phyloP scores from a whole-genome alignment of 2,113 vertebrate genomes.

The Erythrolamprus reginae region DNA sequence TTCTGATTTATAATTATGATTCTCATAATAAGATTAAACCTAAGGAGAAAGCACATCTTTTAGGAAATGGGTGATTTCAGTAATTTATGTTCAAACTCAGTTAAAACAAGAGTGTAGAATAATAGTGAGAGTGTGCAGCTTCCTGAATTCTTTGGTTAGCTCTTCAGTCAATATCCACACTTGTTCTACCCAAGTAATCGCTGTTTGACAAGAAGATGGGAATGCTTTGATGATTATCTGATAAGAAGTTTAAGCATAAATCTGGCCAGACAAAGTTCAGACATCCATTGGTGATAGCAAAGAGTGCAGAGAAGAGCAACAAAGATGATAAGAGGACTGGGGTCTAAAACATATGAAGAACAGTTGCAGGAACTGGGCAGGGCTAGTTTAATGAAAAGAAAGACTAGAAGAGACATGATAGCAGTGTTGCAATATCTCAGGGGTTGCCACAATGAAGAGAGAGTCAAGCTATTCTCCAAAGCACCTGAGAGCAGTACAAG shows the following conservation, averaged over 20 bases:
- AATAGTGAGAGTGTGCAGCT: background rate
- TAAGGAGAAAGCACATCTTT: background rate
- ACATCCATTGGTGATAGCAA: background rate
- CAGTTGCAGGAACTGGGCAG: no score
- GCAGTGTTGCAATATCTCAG: no score
- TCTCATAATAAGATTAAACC: background rate
- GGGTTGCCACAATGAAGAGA: no score
- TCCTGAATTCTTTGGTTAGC: background rate
- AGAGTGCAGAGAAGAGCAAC: background rate
- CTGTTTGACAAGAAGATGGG: background rate
- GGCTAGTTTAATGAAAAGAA: no score
- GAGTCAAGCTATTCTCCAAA: no score
- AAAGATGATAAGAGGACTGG: no score
- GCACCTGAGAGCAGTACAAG: no score
- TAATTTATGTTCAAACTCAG: background rate
- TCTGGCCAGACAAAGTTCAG: background rate
- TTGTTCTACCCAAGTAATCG: background rate
- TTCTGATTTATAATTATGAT: background rate
- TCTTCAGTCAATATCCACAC: background rate
- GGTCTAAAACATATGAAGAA: no score
- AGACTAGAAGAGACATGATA: no score
- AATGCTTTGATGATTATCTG: background rate
- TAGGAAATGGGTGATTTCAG: background rate
- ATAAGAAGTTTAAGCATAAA: background rate
- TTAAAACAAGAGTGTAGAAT: background rate